Conservation (phyloP, 2,888 invertebrate genomes). For the Lepeophtheirus nordmannii region DNA sequence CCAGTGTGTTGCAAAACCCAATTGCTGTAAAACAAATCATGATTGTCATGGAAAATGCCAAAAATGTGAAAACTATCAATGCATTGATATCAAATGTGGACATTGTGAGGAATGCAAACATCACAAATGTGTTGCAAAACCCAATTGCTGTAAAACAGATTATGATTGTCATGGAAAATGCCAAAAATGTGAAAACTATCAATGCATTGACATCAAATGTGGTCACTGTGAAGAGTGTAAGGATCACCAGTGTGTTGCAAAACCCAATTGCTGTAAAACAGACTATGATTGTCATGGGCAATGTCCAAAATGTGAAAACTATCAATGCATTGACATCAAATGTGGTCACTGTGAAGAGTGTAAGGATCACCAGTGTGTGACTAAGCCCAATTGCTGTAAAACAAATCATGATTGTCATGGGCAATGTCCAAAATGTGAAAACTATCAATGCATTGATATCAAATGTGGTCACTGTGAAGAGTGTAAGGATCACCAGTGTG, state of each 20-base stretch:
- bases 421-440: background rate
- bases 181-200: background rate
- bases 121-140: background rate
- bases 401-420: background rate
- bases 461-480: background rate
- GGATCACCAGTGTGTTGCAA: background rate
- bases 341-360: background rate
- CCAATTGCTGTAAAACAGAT: background rate
- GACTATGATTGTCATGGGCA: background rate
- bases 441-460: background rate
- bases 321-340: background rate
- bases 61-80: background rate
- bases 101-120: background rate
- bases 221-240: background rate
- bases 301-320: background rate
- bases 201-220: background rate
- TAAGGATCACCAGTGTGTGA: background rate
- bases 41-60: background rate
- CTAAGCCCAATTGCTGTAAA: background rate
- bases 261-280: background rate
- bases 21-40: background rate
- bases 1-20: background rate
- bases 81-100: background rate
- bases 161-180: background rate
- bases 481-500: background rate